Percentiles rank a stretch among this genome's conserved stretches.
Evolutionary conservation across 2,888 invertebrate genomes (phyloP).

Genomic region (Venusia cambrica): DNA sequence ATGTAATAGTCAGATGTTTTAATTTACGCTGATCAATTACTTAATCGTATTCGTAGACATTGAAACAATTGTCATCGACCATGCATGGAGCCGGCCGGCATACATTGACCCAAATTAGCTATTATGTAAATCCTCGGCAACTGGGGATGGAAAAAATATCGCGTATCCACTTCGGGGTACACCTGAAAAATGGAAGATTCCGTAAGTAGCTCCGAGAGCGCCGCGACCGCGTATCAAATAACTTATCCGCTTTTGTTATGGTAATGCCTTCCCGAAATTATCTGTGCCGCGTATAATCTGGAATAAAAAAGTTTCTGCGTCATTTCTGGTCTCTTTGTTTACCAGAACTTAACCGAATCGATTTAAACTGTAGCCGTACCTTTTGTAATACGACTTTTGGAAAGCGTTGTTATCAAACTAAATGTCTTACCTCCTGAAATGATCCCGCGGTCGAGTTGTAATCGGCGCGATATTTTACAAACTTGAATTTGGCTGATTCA

Average conservation of each 20-base stretch:
- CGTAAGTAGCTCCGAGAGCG: slow-evolving; percentile 38
- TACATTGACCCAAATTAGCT: slow-evolving; percentile 50
- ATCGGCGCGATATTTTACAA: slow-evolving; percentile 27
- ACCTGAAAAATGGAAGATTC: slow-evolving; percentile 60
- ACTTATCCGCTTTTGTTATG: slow-evolving; percentile 73
- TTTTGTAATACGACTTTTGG: slow-evolving; percentile 20
- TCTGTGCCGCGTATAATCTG: slow-evolving; percentile 58
- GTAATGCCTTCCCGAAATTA: slow-evolving; percentile 66
- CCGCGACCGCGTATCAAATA: slow-evolving; percentile 62
- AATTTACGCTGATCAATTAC: slow-evolving; percentile 22
- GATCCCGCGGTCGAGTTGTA: slow-evolving; percentile 17
- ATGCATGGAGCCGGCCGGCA: slow-evolving; percentile 33
- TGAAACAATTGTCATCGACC: slow-evolving; percentile 26
- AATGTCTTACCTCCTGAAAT: slow-evolving; percentile 21
- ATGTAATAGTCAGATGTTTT: slow-evolving; percentile 15
- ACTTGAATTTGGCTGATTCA: slow-evolving; percentile 29
- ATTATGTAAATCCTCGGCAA: slow-evolving; percentile 45
- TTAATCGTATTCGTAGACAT: slow-evolving; percentile 18
- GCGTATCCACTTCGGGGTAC: slow-evolving; percentile 44
- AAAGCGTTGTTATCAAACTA: slow-evolving; percentile 16
- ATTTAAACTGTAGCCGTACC: slow-evolving; percentile 23
- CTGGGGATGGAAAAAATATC: slow-evolving; percentile 43
- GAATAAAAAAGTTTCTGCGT: slow-evolving; percentile 47
- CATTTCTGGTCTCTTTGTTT: slow-evolving; percentile 31
- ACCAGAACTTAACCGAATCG: slow-evolving; percentile 26